Base-by-base conservation (phyloP, 2,113 vertebrate species). In the Gulo gulo region DNA sequence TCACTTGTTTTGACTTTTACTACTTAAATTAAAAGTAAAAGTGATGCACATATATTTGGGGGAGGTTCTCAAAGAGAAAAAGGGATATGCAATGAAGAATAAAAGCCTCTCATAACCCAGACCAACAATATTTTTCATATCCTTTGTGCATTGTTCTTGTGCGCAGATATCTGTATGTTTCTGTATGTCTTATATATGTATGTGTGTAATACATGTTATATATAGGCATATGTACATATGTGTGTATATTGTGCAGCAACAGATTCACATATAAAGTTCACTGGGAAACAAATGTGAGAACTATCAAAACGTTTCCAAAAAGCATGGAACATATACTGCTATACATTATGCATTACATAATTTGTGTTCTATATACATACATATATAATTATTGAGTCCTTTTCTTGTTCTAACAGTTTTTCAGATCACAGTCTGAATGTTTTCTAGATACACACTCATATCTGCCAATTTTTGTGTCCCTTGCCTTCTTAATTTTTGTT, bases 21-120 rank as follows among this genome's bases (percentile, higher is more conserved):
- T 57, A 86, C 81, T 90, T 67, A 39, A 78, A 55, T 73, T 71
- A 34, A 78, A 91, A 29, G 4, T 31, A 74, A 79, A 84, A 88
- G 24, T 1, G 11, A 45, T 1, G 0, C 57, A n/a, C 6, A 50
- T 7, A 18, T 26, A 16, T 21, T 69, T 69, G 24, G 23, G 2
- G 36, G 9, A 11, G 10, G 29, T 50, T 45, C n/a, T 76, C 10
- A 4, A 67, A 9, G 11, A 26, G 11, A 7, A 57, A 73, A 63
- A 31, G 29, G 4, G 13, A 21, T 4, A 7, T 2, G 26, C 52
- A 26, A 9, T 6, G 42, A 42, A n/a, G 59, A 73, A 12, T 52
- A 76, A 73, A 67, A 47, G 4, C 16, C 0, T 4, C 23, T 57
- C 65, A 14, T 24, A 45, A 13, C 29, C 47, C 47, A 67, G 29